Percentiles rank a stretch among this genome's conserved stretches.
phyloP scores from a whole-genome alignment of 2,888 invertebrate genomes.

The Drosophila seclusa region DNA sequence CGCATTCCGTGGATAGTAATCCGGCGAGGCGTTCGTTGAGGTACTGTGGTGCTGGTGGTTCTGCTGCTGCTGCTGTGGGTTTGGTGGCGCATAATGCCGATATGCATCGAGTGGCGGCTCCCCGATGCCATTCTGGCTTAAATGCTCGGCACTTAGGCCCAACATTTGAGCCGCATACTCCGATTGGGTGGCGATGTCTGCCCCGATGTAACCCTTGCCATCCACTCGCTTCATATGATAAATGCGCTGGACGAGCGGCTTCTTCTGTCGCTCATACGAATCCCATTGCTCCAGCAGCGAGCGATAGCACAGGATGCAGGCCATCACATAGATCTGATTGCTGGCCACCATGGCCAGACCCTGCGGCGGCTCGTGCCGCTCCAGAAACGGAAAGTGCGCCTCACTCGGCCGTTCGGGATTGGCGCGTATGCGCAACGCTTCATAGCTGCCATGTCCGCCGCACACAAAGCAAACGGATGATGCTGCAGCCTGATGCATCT shows the following conservation, averaged over 20 bases:
- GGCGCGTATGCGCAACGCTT: conserved; percentile 88
- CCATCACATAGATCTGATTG: conserved; percentile 87
- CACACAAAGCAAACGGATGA: conserved; percentile 88
- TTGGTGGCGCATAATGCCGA: conserved; percentile 64
- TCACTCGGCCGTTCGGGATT: conserved; percentile 89
- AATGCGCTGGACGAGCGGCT: conserved; percentile 93
- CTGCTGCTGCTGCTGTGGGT: conserved; percentile 32
- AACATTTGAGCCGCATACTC: conserved; percentile 96
- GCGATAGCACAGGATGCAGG: conserved; percentile 94
- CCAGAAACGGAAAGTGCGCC: conserved; percentile 96
- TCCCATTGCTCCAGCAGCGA: conserved; percentile 97
- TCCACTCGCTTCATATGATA: conserved; percentile 97
- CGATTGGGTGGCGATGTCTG: conserved; percentile 95
- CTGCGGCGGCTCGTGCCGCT: conserved; percentile 93
- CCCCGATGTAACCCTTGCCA: conserved; percentile 95
- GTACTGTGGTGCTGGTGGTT: conserved; percentile 73
- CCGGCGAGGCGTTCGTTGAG: conserved; percentile 81
- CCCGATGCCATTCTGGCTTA: conserved; percentile 73
- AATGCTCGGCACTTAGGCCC: conserved; percentile 89
- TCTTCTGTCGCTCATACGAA: conserved; percentile 92
- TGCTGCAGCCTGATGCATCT: conserved; percentile 52
- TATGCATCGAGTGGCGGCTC: conserved; percentile 65
- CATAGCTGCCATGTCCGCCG: conserved; percentile 89
- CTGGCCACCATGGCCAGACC: conserved; percentile 86
- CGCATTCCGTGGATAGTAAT: conserved; percentile 80